These are phyloP conservation scores for Capitella teleta DNA, from an alignment of 1,140 invertebrate genomes.

Conservation along the genomic window DNA sequence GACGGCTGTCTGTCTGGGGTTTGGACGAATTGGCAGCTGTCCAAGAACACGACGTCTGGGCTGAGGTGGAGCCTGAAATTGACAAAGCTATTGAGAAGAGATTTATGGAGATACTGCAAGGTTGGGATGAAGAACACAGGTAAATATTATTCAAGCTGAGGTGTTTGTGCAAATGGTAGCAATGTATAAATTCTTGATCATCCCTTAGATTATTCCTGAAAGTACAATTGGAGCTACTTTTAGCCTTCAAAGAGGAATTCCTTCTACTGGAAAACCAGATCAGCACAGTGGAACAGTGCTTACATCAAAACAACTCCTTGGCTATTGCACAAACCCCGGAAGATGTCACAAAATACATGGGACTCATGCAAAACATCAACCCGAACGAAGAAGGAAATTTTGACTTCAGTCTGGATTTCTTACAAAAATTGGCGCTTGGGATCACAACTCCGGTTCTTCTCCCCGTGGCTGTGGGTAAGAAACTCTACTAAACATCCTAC, in stretches of 20 bases:
- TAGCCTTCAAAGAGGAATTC: slow-evolving; percentile 1
- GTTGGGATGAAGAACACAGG: background rate
- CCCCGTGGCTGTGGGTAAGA: background rate
- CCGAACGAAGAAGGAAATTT: background rate
- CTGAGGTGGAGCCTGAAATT: background rate
- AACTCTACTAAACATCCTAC: too few relatives aligned
- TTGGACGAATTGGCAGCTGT: background rate
- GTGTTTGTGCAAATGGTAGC: too few relatives aligned
- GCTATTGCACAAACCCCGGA: background rate
- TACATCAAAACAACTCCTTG: background rate
- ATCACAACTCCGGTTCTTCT: background rate
- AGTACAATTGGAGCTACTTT: background rate
- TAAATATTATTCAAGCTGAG: too few relatives aligned
- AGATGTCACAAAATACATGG: background rate
- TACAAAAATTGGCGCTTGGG: background rate
- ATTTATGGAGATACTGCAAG: background rate
- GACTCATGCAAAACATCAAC: background rate
- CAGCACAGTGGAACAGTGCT: background rate
- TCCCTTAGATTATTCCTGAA: background rate
- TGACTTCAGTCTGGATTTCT: background rate
- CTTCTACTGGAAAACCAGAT: background rate
- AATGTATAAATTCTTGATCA: too few relatives aligned
- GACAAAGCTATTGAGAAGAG: background rate
- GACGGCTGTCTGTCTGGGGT: background rate
- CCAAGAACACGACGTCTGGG: background rate